Evolutionary conservation across 2,888 invertebrate genomes (phyloP), one percentile per base, ranked within the genome.

Genomic region (Coelinius sp.): DNA sequence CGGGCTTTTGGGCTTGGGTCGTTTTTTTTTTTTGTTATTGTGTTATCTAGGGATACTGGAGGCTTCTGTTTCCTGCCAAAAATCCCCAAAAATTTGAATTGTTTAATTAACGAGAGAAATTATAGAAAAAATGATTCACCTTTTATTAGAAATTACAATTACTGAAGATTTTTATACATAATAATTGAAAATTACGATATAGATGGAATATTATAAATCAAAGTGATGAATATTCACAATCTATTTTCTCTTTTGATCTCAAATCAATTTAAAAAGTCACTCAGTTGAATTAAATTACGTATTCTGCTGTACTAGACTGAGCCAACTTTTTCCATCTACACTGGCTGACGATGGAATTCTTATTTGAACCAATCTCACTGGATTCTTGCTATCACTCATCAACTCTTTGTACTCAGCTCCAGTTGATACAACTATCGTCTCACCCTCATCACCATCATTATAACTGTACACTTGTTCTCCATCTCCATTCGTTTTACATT

Each of bases 281-380:
- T 1, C 20, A 49, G n/a, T 41, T n/a, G 41, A 41, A n/a, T 17
- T 31, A 20, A 49, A 25, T 71, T 71, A 71, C 27, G 62, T 49
- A n/a, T 71, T 46, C n/a, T 71, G 71, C 81, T 85, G 85, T 76
- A 86, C 85, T 77, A 87, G 79, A 53, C 82, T 85, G 52, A 87
- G 76, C 86, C 86, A 86, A 71, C 80, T 84, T 78, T 82, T 80
- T 0, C 83, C 81, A 44, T 85, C 85, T 1, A 74, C 80, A 2
- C 76, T 76, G 6, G 78, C 64, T 3, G 82, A 79, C 6, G 59
- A 31, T 6, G 87, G 86, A 75, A 88, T 80, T 75, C 85, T 79
- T 66, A 88, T 87, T 75, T 88, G 84, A 14, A 88, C 86, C 56
- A 87, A 78, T 75, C 84, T 80, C 41, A 88, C 82, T 2, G 82